Evolutionary conservation across 2,888 invertebrate species (phyloP), one percentile per base, ranked within the genome.

Genomic region (Cryptops parisi): DNA sequence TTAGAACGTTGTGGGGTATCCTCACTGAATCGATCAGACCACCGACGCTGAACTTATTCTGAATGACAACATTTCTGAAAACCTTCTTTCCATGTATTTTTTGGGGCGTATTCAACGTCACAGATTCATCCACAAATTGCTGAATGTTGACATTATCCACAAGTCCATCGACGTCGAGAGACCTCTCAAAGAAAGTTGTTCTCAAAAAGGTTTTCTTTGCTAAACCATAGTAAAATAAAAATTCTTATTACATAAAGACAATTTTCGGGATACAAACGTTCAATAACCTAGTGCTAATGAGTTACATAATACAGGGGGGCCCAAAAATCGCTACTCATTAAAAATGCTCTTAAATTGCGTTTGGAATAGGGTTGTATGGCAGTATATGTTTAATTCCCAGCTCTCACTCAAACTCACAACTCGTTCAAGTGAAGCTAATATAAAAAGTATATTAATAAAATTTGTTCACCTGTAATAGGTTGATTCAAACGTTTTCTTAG

Each of bases 111-210:
- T 47, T 25, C 17, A 47, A 47, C 9, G 24, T 47, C 6, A 47
- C 47, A 19, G 17, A 15, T 3, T 22, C n/a, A 19, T 47, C n/a
- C n/a, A 4, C n/a, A 47, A 23, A 47, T n/a, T 25, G 47, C 12
- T 19, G 23, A 9, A 47, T 19, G 25, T 47, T 47, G 24, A 47
- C 47, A 12, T 23, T 22, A n/a, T 47, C 24, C 9, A 47, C 25
- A 3, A 47, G n/a, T 15, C 47, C 47, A 1, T 47, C 47, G 12
- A 47, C 24, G 9, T 23, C 6, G 1, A 47, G 2, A 47, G n/a
- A n/a, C n/a, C n/a, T n/a, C n/a, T 25, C n/a, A 15, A 24, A 26
- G 25, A 47, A 47, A n/a, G 25, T 47, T 15, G 47, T 47, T 24
- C 15, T 1, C 25, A 15, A 25, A 23, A 2, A 24, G 12, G 25